A percentile compares a stretch with the other conserved stretches of the same genome.
Evolutionary conservation across 1,140 invertebrate genomes (phyloP).

Genomic region (Laodelphax striatellus): DNA sequence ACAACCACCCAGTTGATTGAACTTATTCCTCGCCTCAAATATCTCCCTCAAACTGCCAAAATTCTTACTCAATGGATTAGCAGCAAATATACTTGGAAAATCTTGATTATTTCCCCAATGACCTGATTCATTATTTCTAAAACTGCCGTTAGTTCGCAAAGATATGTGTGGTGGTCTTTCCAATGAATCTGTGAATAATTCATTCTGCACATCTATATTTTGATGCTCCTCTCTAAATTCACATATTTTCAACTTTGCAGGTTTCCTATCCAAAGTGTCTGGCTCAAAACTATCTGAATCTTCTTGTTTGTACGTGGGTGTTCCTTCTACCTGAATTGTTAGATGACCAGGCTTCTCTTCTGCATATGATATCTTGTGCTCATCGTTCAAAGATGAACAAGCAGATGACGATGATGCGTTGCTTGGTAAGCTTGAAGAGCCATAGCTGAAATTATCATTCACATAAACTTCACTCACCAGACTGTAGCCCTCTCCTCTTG

Average conservation of each 20-base stretch:
- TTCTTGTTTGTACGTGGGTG: conserved; percentile 38
- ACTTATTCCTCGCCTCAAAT: conserved; percentile 41
- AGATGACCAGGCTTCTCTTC: conserved; percentile 52
- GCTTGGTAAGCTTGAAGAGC: conserved; percentile 41
- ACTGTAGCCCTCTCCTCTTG: conserved; percentile 42
- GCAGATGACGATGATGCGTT: conserved; percentile 9
- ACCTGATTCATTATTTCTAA: conserved; percentile 29
- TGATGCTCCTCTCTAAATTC: conserved; percentile 22
- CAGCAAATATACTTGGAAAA: conserved; percentile 16
- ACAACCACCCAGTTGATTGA: conserved; percentile 13
- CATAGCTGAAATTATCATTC: conserved; percentile 58
- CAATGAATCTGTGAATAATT: conserved; percentile 38
- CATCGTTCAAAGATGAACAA: conserved; percentile 14
- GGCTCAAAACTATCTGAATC: conserved; percentile 69
- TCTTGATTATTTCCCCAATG: conserved; percentile 1
- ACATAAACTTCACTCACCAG: conserved; percentile 66
- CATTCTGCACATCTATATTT: conserved; percentile 30
- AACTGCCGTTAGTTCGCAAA: conserved; percentile 45
- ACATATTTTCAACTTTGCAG: conserved; percentile 43
- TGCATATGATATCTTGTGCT: conserved; percentile 31
- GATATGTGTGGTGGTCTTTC: conserved; percentile 44
- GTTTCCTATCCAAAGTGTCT: conserved; percentile 71
- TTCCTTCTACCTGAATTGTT: conserved; percentile 67
- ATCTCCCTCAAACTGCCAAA: conserved; percentile 59
- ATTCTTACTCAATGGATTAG: conserved; percentile 30